phyloP scores from a whole-genome alignment of 1,140 invertebrate species.

The Lordiphosa stackelbergi region DNA sequence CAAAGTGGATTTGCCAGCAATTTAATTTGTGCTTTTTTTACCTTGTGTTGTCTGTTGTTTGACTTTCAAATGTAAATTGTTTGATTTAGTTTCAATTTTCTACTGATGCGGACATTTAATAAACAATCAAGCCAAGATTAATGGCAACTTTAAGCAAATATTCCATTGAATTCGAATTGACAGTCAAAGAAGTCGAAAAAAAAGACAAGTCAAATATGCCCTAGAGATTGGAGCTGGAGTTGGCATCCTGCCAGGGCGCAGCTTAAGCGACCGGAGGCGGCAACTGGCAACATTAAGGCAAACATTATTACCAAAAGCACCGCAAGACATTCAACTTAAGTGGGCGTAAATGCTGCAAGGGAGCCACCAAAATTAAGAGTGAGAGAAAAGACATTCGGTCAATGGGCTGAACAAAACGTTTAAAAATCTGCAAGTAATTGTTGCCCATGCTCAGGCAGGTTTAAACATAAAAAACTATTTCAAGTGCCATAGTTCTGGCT shows the following conservation, averaged over 20 bases:
- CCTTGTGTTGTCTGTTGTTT: conserved; percentile 3
- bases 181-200: conserved; percentile 5
- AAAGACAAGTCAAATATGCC: conserved; percentile 17
- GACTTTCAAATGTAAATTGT: conserved; percentile 1
- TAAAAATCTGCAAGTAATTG: conserved; percentile 55
- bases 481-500: conserved; percentile 35
- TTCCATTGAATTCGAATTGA: conserved; percentile 15
- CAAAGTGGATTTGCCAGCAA: conserved; percentile 51
- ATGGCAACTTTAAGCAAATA: conserved; percentile 9
- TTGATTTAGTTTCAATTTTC: conserved; percentile 13
- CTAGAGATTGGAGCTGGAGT: conserved; percentile 41
- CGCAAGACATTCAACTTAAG: conserved; percentile 66
- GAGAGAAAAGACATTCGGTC: conserved; percentile 6
- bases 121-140: conserved; percentile 12
- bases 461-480: conserved; percentile 50
- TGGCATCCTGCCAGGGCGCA: conserved; percentile 24
- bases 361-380: conserved; percentile 9
- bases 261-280: conserved; percentile 1
- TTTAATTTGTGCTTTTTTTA: conserved; percentile 33
- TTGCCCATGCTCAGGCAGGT: conserved; percentile 5
- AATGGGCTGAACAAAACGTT: conserved; percentile 49
- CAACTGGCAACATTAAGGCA: conserved; percentile 48
- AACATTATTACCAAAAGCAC: conserved; percentile 47
- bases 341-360: conserved; percentile 61
- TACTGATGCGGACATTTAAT: conserved; percentile 6